phyloP scores from a whole-genome alignment of 2,888 invertebrate species.

The Nipponacmea schrenckii region DNA sequence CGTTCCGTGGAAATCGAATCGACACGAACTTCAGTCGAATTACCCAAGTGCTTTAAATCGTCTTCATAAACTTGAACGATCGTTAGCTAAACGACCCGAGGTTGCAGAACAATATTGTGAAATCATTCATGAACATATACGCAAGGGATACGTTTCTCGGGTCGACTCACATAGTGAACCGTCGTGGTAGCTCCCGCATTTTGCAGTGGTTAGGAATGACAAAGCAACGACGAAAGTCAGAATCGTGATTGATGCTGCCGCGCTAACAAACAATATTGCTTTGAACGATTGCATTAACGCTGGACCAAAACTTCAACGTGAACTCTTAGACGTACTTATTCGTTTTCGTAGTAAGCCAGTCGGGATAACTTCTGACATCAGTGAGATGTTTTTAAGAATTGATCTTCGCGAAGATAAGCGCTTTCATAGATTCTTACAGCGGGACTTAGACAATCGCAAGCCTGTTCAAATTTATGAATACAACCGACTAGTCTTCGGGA shows the following conservation, averaged over 20 bases:
- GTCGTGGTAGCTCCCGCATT: constrained; percentile 1
- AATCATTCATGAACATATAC: background rate
- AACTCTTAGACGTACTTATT: too few relatives aligned
- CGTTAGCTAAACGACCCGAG: constrained; percentile 5
- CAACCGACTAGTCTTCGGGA: background rate
- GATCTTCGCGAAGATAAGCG: too few relatives aligned
- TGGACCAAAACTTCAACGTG: too few relatives aligned
- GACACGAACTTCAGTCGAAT: background rate
- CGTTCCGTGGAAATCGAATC: background rate
- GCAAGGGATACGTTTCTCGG: background rate
- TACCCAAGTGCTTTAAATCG: background rate
- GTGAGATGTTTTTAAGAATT: too few relatives aligned
- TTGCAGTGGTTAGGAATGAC: constrained; percentile 1
- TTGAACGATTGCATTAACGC: too few relatives aligned
- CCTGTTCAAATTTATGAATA: background rate
- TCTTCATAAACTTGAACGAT: background rate
- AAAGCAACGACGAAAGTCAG: constrained; percentile 1
- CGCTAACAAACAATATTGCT: background rate
- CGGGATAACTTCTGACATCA: too few relatives aligned
- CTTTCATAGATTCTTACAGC: too few relatives aligned
- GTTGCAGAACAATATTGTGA: background rate
- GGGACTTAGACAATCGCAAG: too few relatives aligned
- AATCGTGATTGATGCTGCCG: background rate
- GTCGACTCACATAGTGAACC: background rate
- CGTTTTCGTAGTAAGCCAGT: too few relatives aligned